Evolutionary conservation across 2,888 invertebrate genomes (phyloP).

Genomic region (Penaeus monodon): DNA sequence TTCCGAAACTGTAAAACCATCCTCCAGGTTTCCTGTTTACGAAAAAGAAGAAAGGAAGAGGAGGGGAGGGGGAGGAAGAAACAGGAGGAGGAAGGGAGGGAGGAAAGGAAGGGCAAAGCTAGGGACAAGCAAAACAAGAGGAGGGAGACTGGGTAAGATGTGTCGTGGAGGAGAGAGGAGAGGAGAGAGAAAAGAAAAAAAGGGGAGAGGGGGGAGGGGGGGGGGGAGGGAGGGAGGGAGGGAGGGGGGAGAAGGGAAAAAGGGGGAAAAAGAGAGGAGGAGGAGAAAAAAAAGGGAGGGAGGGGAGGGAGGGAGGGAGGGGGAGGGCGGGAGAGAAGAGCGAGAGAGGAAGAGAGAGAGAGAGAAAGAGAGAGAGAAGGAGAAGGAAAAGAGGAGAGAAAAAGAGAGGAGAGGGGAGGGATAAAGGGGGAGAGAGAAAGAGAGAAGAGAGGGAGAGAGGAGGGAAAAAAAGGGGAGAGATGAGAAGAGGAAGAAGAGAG

Average conservation of each 20-base stretch:
- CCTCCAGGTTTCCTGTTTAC: too few species aligned
- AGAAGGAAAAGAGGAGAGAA: neutral
- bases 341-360: neutral
- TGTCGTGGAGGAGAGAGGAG: neutral
- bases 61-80: neutral
- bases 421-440: slow-evolving; percentile 9
- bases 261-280: neutral
- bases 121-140: too few species aligned
- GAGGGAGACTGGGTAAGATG: neutral
- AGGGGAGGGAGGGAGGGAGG: neutral
- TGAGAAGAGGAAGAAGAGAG: neutral
- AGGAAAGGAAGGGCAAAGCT: too few species aligned
- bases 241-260: neutral
- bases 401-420: neutral
- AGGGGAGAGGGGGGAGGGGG: neutral
- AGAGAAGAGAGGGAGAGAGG: neutral
- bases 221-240: neutral
- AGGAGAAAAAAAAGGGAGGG: neutral
- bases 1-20: too few species aligned
- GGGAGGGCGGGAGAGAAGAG: neutral
- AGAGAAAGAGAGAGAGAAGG: neutral
- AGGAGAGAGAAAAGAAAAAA: neutral
- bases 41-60: neutral
- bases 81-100: too few species aligned
- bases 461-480: too few species aligned